These are phyloP conservation scores for Leptinotarsa texana DNA, from an alignment of 1,140 invertebrate species.

Conservation along the genomic window DNA sequence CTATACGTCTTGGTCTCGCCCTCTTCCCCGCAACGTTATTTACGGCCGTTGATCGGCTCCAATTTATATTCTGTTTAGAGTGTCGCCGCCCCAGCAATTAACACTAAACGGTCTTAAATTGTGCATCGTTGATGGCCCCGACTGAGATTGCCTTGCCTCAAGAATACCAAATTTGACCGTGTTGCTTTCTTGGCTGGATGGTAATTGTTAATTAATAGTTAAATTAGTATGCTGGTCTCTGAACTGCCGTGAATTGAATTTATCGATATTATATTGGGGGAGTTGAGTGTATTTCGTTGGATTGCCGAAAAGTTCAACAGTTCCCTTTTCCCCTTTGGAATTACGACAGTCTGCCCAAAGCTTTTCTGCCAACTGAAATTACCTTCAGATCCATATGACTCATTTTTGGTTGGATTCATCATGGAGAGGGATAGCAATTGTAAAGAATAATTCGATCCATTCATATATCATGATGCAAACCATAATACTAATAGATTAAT, in stretches of 20 bases:
- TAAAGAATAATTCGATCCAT: no score
- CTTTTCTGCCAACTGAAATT: no score
- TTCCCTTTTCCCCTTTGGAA: not conserved
- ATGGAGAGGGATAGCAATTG: no score
- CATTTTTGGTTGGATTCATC: no score
- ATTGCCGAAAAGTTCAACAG: not conserved
- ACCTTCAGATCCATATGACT: no score
- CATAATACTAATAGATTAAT: no score
- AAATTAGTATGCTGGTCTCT: constrained; percentile 5
- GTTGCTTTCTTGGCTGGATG: constrained; percentile 7
- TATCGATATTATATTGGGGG: not conserved
- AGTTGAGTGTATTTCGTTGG: not conserved
- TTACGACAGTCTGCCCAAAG: no score
- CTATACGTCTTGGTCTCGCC: not conserved
- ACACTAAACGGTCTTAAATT: constrained; percentile 38
- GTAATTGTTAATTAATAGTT: constrained; percentile 26
- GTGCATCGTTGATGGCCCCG: constrained; percentile 33
- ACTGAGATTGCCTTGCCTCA: constrained; percentile 33
- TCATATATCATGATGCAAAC: no score
- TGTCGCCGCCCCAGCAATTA: constrained; percentile 35
- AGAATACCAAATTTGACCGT: constrained; percentile 34
- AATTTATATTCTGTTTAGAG: constrained; percentile 40
- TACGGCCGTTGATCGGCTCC: constrained; percentile 34
- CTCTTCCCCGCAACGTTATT: constrained; percentile 10
- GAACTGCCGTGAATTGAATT: constrained; percentile 5